Evolutionary conservation across 2,797 vertebrate genomes (phyloP).

Genomic region (Halcyon smyrnensis): DNA sequence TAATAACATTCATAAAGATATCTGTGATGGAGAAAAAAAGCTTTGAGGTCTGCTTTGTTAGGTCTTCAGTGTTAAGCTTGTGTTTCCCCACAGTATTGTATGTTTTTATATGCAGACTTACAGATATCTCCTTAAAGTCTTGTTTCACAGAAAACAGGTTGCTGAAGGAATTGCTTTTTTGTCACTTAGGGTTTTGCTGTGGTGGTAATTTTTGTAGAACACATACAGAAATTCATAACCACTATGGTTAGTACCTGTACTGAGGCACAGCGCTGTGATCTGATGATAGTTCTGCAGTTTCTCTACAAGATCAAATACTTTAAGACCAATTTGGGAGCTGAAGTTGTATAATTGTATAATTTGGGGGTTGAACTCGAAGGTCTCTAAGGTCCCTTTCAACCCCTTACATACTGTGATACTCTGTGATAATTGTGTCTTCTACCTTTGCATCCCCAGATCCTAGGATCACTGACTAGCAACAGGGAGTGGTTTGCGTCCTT

Average conservation of each 20-base stretch:
- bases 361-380: too few relatives aligned
- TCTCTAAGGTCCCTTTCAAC: too few relatives aligned
- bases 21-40: neutral
- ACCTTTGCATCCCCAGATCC: neutral
- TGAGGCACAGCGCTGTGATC: neutral
- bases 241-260: neutral
- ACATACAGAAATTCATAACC: neutral
- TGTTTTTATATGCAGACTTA: neutral
- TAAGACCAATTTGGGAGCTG: neutral
- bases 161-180: neutral
- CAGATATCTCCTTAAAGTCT: neutral
- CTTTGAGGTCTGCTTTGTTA: neutral
- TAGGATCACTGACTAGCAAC: neutral
- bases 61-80: neutral
- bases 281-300: neutral
- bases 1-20: neutral
- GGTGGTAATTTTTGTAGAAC: neutral
- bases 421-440: neutral
- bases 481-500: neutral
- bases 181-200: neutral
- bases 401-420: too few relatives aligned
- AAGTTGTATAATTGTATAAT: neutral
- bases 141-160: neutral
- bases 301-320: neutral
- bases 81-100: neutral